Base-by-base conservation (phyloP, 2,797 vertebrate genomes). In the Capromys pilorides region DNA sequence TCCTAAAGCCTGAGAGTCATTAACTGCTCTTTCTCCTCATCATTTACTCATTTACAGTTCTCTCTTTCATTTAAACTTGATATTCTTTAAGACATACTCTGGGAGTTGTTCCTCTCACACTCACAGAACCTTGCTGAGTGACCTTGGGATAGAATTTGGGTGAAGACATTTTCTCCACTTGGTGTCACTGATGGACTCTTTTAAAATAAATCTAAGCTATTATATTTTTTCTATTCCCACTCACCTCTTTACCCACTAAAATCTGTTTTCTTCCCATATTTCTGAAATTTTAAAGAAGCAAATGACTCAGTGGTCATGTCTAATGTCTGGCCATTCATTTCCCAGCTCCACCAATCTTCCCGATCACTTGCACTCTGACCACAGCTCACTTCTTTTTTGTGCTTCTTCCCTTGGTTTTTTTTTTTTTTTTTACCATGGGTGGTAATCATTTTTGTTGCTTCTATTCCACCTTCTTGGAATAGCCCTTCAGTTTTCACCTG, bases 241-340 rank as follows among this genome's bases (percentile, higher is more conserved):
- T 79, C 51, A 51, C 4, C 11, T 33, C 61, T 51, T 75, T n/a
- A 69, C 28, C 45, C 41, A 64, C 64, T 36, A 26, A 66, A 82
- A 86, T 83, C 67, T 91, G 36, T 84, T 86, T 94, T 90, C 71
- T 77, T 84, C 28, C 86, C 16, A 3, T 89, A 45, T 78, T 84
- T 89, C 66, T 88, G 71, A 91, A 79, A 80, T 95, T 95, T 82
- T 26, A 81, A 86, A 94, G 86, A 91, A 93, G 64, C 49, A 78
- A 75, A 89, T 94, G 86, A 82, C 31, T 94, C 95, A 84, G 39
- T 5, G 14, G 31, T 49, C 41, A 5, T 22, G 45, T 85, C 85
- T 78, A 33, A 64, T 66, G 69, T 21, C 45, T 2, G 77, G 18
- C 80, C 91, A 28, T 24, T 49, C 66, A 28, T 54, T 61, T 54